Conservation (phyloP, 2,797 vertebrate genomes). For the Furcifer pardalis region DNA sequence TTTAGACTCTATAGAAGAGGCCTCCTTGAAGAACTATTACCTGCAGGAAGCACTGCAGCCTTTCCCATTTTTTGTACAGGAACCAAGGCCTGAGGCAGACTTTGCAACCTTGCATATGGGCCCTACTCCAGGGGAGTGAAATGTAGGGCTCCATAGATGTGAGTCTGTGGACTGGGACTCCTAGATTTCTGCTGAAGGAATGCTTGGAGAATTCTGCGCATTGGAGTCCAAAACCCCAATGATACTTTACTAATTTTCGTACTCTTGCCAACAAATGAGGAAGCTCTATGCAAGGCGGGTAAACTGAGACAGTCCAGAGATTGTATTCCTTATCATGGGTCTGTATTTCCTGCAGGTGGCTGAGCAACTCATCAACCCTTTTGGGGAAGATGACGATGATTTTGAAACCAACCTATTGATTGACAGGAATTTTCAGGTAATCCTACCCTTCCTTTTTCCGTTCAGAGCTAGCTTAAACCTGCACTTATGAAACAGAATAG, state of each 20-base stretch:
- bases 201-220: too few relatives aligned
- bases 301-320: neutral
- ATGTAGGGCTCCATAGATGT: too few relatives aligned
- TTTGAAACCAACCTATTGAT: conserved; percentile 82
- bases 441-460: neutral
- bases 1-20: too few relatives aligned
- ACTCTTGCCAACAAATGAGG: neutral
- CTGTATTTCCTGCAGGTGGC: conserved; percentile 79
- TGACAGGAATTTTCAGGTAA: conserved; percentile 92
- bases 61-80: too few relatives aligned
- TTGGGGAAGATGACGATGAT: conserved; percentile 87
- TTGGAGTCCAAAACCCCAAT: too few relatives aligned
- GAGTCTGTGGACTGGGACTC: too few relatives aligned
- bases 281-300: neutral
- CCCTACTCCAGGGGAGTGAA: too few relatives aligned
- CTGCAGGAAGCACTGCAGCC: too few relatives aligned
- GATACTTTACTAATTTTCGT: neutral
- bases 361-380: conserved; percentile 93
- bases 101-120: too few relatives aligned
- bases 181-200: too few relatives aligned
- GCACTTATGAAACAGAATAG: neutral
- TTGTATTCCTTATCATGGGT: neutral
- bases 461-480: neutral
- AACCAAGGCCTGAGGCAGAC: too few relatives aligned
- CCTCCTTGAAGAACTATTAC: too few relatives aligned